Percentiles rank a stretch among this genome's conserved stretches.
Evolutionary conservation across 1,140 invertebrate species (phyloP).

Genomic region (Drosophila cardini): DNA sequence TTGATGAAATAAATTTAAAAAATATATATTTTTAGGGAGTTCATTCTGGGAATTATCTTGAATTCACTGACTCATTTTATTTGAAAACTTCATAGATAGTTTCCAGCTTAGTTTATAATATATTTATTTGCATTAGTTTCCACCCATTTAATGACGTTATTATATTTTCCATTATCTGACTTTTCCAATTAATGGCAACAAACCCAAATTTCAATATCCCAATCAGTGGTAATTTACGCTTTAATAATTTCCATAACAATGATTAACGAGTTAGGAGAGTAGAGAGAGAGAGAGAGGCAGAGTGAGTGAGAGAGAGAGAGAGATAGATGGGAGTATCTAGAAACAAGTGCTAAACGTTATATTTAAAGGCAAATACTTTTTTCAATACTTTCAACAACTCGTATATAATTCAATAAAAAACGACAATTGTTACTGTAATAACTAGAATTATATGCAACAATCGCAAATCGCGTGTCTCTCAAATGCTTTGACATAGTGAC

Average conservation of each 20-base stretch:
- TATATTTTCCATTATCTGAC: background rate
- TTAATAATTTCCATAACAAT: slow-evolving; percentile 15
- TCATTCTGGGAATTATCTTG: too few species aligned
- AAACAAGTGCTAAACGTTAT: slow-evolving; percentile 1
- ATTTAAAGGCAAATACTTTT: background rate
- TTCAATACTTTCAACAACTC: background rate
- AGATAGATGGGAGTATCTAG: background rate
- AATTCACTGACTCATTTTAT: too few species aligned
- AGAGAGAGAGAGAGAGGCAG: slow-evolving; percentile 12
- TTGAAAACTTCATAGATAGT: background rate
- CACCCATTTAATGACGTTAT: background rate
- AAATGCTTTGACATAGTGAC: slow-evolving; percentile 30
- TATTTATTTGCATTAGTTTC: background rate
- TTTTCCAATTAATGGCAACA: slow-evolving; percentile 2
- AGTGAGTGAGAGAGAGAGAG: slow-evolving; percentile 13
- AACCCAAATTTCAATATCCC: background rate
- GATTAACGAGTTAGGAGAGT: background rate
- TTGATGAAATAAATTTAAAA: background rate
- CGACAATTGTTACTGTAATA: slow-evolving; percentile 22
- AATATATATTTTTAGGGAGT: background rate
- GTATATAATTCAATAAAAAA: background rate
- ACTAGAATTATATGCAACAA: slow-evolving; percentile 36
- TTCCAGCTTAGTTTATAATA: background rate
- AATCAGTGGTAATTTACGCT: slow-evolving; percentile 6
- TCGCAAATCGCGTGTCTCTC: slow-evolving; percentile 68